Conservation (phyloP, 2,888 invertebrate genomes). For the Notodonta dromedarius region DNA sequence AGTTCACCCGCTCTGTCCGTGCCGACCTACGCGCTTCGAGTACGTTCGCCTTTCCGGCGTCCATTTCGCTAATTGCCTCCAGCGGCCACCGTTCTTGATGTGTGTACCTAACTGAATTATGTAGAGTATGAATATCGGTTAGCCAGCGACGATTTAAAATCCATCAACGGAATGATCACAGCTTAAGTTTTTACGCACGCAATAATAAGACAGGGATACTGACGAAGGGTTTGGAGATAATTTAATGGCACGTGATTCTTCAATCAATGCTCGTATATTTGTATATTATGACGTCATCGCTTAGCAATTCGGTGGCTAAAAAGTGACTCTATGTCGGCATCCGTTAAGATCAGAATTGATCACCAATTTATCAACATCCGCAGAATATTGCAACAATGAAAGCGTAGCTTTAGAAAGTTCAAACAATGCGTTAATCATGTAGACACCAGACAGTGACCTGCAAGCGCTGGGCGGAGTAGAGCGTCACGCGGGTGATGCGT, state of each 20-base stretch:
- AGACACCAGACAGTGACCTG: conserved; percentile 48
- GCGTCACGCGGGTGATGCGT: conserved; percentile 48
- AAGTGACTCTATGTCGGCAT: conserved; percentile 5
- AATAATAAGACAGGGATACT: neutral
- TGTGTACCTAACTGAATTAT: conserved; percentile 32
- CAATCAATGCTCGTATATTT: neutral
- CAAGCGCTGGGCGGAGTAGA: conserved; percentile 31
- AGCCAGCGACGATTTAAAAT: neutral
- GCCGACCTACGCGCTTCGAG: conserved; percentile 51
- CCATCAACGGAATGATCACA: neutral
- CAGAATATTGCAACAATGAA: conserved; percentile 42
- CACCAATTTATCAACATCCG: conserved; percentile 16
- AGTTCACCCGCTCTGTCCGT: conserved; percentile 45
- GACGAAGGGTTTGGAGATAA: neutral
- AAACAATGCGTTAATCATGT: conserved; percentile 51
- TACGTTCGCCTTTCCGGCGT: conserved; percentile 60
- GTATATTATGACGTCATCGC: neutral
- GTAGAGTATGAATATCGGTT: conserved; percentile 15
- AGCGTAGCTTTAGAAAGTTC: conserved; percentile 58
- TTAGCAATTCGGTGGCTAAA: conserved; percentile 28
- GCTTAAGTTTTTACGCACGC: neutral
- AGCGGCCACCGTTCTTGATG: conserved; percentile 35
- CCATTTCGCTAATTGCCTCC: conserved; percentile 73
- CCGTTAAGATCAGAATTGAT: neutral
- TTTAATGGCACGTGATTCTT: conserved; percentile 1